Evolutionary conservation across 2,888 invertebrate species (phyloP), one percentile per base, ranked within the genome.

Genomic region (Oscheius myriophilus): DNA sequence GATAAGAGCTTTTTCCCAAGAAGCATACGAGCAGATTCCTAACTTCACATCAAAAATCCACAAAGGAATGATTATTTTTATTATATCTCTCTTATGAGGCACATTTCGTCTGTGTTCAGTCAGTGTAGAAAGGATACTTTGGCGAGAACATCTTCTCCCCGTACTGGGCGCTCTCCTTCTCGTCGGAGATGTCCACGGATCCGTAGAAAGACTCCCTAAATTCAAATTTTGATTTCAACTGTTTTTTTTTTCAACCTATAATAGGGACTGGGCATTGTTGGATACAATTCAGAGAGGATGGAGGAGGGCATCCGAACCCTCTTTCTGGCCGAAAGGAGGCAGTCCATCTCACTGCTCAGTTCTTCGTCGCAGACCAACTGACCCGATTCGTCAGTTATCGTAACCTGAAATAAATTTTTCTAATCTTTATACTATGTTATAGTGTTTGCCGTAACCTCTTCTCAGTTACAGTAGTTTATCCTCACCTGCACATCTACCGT

Each of bases 61-160:
- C 33, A 33, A 33, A 33, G 33, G 33, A 46, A 21, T 46, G n/a
- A 46, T 46, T 18, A 6, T 46, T 3, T 54, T 54, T 54, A 54
- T 54, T 54, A 23, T 54, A 14, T 52, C 26, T 21, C 21, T n/a
- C 54, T n/a, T n/a, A n/a, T 42, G 42, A 57, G 33, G 33, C 33
- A 33, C 33, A 46, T 46, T 6, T 33, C n/a, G n/a, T 33, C 33
- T 33, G 33, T 53, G 21, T 46, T 66, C 25, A 66, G 65, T 83
- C 83, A 23, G 80, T 80, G 63, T 86, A 86, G 67, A 86, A 86
- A 1, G 86, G 86, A 71, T 86, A 87, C 75, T 84, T 84, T 6
- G 86, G 86, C 1, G 86, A 79, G 70, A 84, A 86, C 55, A 69
- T 69, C 16, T 64, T 73, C 43, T 80, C 81, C 1, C 86, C 86